Evolutionary conservation across 2,888 invertebrate species (phyloP).

Genomic region (Anodontia alba): DNA sequence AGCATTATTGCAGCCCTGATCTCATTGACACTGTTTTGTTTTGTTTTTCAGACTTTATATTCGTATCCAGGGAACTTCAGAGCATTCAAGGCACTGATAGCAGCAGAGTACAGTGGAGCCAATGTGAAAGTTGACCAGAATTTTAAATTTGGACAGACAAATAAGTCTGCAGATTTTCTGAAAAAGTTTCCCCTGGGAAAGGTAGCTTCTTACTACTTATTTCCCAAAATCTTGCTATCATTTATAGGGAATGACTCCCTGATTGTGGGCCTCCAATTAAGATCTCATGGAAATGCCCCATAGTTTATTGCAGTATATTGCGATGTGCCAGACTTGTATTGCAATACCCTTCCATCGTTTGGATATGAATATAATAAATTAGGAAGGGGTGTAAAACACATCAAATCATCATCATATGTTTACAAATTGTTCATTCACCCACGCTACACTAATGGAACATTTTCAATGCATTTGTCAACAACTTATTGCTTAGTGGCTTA

Average conservation of each 20-base stretch:
- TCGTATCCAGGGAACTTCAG: conserved; percentile 99
- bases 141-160: conserved; percentile 97
- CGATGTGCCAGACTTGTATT: no score
- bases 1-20: no score
- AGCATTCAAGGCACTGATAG: conserved; percentile 98
- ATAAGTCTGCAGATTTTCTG: conserved; percentile 93
- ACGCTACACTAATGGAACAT: no score
- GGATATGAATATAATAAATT: no score
- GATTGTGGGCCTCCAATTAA: not conserved
- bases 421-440: no score
- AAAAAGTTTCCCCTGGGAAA: conserved; percentile 99
- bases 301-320: no score
- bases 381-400: no score
- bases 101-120: conserved; percentile 97
- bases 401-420: no score
- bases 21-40: no score
- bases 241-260: not conserved
- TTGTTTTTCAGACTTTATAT: conserved; percentile 93
- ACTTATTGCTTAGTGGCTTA: no score
- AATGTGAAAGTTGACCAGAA: conserved; percentile 83
- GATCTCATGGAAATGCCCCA: not conserved
- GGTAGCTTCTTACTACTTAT: conserved; percentile 90
- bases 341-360: no score
- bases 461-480: no score
- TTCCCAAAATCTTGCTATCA: not conserved